phyloP scores from a whole-genome alignment of 2,113 vertebrate species.

The Nestor notabilis region DNA sequence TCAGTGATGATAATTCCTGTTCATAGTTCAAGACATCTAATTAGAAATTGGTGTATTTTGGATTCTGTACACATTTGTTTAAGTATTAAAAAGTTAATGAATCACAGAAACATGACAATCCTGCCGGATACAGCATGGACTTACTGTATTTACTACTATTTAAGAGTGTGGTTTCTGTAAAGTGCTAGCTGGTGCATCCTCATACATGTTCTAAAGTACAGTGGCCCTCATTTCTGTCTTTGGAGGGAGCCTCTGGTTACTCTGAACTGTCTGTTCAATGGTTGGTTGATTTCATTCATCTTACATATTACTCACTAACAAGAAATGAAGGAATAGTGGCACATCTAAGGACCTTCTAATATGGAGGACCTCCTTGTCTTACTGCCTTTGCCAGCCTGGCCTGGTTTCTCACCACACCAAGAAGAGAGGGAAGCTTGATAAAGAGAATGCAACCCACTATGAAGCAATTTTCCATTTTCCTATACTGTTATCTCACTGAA shows the following conservation, averaged over 20 bases:
- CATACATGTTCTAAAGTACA: not conserved
- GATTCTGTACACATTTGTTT: not conserved
- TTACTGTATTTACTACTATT: not conserved
- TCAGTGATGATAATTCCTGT: not conserved
- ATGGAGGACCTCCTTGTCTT: not conserved
- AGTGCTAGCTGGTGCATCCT: not conserved
- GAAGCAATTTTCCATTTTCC: not conserved
- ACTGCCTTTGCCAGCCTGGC: not conserved
- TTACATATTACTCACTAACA: not conserved
- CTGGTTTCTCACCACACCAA: not conserved
- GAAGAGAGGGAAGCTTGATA: not conserved
- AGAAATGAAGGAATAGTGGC: not conserved
- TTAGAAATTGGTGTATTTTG: not conserved
- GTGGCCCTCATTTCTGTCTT: not conserved
- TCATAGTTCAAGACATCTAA: not conserved
- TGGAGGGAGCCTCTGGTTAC: not conserved
- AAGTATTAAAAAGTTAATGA: not conserved
- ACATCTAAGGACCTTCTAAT: not conserved
- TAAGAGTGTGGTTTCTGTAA: not conserved
- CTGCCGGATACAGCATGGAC: not conserved
- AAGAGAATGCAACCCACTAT: not conserved
- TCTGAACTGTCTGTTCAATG: not conserved
- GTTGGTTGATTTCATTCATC: not conserved
- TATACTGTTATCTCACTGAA: not conserved
- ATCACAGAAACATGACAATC: not conserved